Percentiles rank a stretch among this genome's conserved stretches.
Evolutionary conservation across 1,140 invertebrate genomes (phyloP).

Genomic region (Drosophila azteca): DNA sequence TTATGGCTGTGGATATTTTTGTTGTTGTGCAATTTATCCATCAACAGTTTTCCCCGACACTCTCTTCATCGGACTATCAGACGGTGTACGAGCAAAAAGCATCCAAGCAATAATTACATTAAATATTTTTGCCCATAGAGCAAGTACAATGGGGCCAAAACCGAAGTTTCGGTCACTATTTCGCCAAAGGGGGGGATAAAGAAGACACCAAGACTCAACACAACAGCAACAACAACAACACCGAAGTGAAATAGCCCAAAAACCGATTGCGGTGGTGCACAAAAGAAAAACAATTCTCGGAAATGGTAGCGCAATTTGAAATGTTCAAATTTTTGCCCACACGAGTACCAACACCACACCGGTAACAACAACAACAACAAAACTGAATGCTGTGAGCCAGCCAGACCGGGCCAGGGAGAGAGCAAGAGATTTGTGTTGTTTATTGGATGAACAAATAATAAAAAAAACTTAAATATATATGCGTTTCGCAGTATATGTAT

Average conservation of each 20-base stretch:
- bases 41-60: slow-evolving; percentile 28
- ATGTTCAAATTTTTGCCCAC: slow-evolving; percentile 38
- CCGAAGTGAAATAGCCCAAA: slow-evolving; percentile 31
- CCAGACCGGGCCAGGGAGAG: slow-evolving; percentile 10
- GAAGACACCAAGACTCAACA: no score
- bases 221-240: background rate
- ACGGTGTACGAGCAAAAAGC: background rate
- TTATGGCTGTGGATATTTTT: slow-evolving; percentile 7
- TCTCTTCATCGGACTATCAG: slow-evolving; percentile 25
- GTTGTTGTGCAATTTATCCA: slow-evolving; percentile 5
- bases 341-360: slow-evolving; percentile 11
- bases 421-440: slow-evolving; percentile 48
- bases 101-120: slow-evolving; percentile 38
- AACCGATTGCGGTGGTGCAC: slow-evolving; percentile 22
- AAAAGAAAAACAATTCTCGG: slow-evolving; percentile 59
- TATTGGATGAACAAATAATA: slow-evolving; percentile 54
- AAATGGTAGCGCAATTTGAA: slow-evolving; percentile 60
- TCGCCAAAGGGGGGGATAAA: background rate
- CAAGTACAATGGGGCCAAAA: slow-evolving; percentile 36
- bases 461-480: slow-evolving; percentile 15
- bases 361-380: slow-evolving; percentile 20
- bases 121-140: slow-evolving; percentile 29
- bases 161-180: slow-evolving; percentile 5
- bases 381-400: slow-evolving; percentile 10
- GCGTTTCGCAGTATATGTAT: background rate